Evolutionary conservation across 2,113 vertebrate species (phyloP).

Genomic region (Lophotis ruficrista): DNA sequence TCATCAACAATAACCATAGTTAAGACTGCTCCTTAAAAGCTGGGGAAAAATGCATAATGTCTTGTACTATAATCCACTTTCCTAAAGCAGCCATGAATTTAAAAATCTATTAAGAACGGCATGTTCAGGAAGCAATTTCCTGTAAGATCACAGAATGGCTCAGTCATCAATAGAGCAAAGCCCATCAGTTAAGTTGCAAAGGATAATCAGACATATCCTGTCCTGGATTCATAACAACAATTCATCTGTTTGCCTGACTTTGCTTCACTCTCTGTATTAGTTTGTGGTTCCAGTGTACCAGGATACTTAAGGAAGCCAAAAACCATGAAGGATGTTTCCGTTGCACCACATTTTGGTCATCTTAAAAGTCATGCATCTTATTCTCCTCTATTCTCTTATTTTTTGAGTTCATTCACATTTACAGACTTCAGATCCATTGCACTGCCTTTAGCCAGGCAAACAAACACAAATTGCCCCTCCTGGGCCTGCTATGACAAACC

Average conservation of each 20-base stretch:
- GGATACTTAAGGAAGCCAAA: background rate
- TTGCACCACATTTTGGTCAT: background rate
- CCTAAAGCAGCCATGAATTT: conserved; percentile 53
- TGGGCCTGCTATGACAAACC: background rate
- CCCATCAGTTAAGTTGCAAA: conserved; percentile 13
- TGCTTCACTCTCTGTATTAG: background rate
- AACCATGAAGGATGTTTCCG: background rate
- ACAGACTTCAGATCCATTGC: background rate
- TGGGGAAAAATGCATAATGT: conserved; percentile 59
- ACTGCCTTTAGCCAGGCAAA: background rate
- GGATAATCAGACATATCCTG: background rate
- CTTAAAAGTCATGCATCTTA: background rate
- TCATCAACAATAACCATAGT: conserved; percentile 52
- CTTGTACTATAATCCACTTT: conserved; percentile 58
- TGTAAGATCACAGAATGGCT: conserved; percentile 13
- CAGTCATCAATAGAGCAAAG: conserved; percentile 35
- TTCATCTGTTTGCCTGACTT: conserved; percentile 3
- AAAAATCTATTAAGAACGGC: conserved; percentile 56
- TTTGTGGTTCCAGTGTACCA: background rate
- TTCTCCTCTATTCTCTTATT: background rate
- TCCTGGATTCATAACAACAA: background rate
- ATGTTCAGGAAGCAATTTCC: conserved; percentile 43
- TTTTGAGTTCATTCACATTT: background rate
- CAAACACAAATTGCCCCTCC: background rate
- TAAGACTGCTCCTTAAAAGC: conserved; percentile 53